A percentile compares a stretch with the other conserved stretches of the same genome.
These are phyloP conservation scores for Fragum whitleyi DNA, from an alignment of 2,888 invertebrate genomes.

Conservation along the genomic window DNA sequence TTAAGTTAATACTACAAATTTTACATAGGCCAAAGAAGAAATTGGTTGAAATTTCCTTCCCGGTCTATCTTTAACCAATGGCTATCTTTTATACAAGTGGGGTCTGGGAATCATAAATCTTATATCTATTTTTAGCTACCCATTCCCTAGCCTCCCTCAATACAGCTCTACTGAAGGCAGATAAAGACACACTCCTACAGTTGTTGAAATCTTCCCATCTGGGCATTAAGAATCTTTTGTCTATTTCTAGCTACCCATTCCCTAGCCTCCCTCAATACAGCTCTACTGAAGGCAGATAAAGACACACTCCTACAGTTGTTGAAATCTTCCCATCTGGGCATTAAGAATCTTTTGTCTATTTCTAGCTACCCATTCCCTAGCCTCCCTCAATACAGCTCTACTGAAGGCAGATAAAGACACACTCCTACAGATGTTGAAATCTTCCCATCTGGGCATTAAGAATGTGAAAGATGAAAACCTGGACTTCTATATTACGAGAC, in stretches of 20 bases:
- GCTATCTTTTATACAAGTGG: no score
- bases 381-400: slow-evolving; percentile 75
- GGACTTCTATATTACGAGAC: slow-evolving; percentile 74
- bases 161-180: slow-evolving; percentile 76
- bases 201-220: slow-evolving; percentile 75
- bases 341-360: slow-evolving; percentile 58
- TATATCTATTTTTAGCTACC: slow-evolving; percentile 73
- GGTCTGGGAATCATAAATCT: no score
- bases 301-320: slow-evolving; percentile 72
- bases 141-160: slow-evolving; percentile 71
- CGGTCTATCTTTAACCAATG: no score
- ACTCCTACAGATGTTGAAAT: slow-evolving; percentile 75
- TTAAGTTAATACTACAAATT: no score
- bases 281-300: slow-evolving; percentile 76
- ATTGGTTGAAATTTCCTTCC: no score
- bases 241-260: slow-evolving; percentile 72
- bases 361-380: slow-evolving; percentile 72
- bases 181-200: slow-evolving; percentile 70
- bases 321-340: slow-evolving; percentile 74
- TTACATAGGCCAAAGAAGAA: no score
- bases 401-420: slow-evolving; percentile 70
- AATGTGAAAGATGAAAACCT: slow-evolving; percentile 80
- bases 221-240: no score
- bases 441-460: slow-evolving; percentile 76
- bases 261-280: slow-evolving; percentile 72